Percentiles rank a stretch among this genome's conserved stretches.
Evolutionary conservation across 1,140 invertebrate genomes (phyloP).

Genomic region (Olivierus martensii): DNA sequence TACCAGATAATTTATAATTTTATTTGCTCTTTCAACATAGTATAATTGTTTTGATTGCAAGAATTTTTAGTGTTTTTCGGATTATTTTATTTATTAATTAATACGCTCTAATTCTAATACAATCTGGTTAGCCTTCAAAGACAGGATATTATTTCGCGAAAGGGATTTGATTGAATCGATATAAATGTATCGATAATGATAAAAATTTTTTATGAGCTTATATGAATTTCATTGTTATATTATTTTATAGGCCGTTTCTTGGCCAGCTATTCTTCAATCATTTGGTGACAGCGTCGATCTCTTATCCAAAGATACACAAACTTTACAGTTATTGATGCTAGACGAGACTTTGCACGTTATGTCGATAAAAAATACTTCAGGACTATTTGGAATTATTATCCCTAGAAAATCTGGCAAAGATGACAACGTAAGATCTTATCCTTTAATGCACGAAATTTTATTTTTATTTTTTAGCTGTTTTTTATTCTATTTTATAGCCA

Average conservation of each 20-base stretch:
- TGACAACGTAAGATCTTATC: background rate
- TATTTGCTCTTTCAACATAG: no score
- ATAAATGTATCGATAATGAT: no score
- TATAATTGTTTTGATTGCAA: no score
- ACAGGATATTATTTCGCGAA: no score
- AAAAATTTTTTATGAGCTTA: background rate
- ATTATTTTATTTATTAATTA: no score
- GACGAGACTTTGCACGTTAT: conserved; percentile 21
- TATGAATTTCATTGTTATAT: no score
- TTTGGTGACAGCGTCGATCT: conserved; percentile 24
- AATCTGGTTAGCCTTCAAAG: no score
- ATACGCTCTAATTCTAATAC: no score
- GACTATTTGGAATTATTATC: conserved; percentile 22
- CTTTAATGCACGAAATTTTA: background rate
- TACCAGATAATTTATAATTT: background rate
- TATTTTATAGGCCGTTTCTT: conserved; percentile 22
- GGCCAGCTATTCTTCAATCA: conserved; percentile 23
- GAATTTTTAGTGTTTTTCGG: no score
- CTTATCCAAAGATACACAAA: conserved; percentile 23
- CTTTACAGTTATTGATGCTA: conserved; percentile 22
- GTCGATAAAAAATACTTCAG: conserved; percentile 19
- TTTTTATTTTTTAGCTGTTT: background rate
- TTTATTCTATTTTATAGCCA: conserved; percentile 5
- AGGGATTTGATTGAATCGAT: no score
- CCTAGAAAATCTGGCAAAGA: conserved; percentile 17